A percentile compares a stretch with the other conserved stretches of the same genome.
Conservation (phyloP, 2,888 invertebrate genomes). For the Sabatieria punctata region DNA sequence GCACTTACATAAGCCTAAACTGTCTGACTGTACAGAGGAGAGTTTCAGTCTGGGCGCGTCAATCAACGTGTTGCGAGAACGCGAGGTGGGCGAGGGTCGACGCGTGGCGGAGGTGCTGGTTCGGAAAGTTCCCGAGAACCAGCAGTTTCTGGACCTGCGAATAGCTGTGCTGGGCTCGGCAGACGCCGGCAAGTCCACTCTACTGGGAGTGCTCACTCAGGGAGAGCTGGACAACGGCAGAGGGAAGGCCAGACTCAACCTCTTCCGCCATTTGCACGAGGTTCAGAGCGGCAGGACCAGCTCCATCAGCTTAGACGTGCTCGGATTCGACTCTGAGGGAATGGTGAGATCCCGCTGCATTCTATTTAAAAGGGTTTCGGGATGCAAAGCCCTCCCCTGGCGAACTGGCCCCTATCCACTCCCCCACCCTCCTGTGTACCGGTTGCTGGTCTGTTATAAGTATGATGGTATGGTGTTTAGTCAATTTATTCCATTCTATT, state of each 20-base stretch:
- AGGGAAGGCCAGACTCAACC: slow-evolving; percentile 79
- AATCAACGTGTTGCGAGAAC: slow-evolving; percentile 53
- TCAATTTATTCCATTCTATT: neutral
- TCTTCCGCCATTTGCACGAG: slow-evolving; percentile 81
- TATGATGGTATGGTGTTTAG: neutral
- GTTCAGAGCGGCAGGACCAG: slow-evolving; percentile 84
- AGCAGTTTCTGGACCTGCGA: slow-evolving; percentile 53
- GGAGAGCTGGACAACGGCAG: slow-evolving; percentile 87
- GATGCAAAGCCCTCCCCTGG: too few species aligned
- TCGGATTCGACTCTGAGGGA: slow-evolving; percentile 60
- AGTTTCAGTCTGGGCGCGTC: slow-evolving; percentile 51
- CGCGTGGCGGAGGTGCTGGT: slow-evolving; percentile 60
- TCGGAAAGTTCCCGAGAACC: slow-evolving; percentile 49
- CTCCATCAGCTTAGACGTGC: slow-evolving; percentile 65
- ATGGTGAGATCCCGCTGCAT: slow-evolving; percentile 17
- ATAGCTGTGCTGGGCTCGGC: slow-evolving; percentile 85
- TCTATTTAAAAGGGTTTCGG: slow-evolving; percentile 5
- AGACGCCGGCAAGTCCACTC: slow-evolving; percentile 90
- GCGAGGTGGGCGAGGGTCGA: slow-evolving; percentile 35
- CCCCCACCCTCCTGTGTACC: neutral
- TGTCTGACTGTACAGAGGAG: too few species aligned
- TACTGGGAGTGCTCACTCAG: slow-evolving; percentile 84
- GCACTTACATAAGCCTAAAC: too few species aligned
- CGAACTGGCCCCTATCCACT: too few species aligned
- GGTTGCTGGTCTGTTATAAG: neutral